Conservation (phyloP, 2,888 invertebrate species). For the Amaurobius ferox region DNA sequence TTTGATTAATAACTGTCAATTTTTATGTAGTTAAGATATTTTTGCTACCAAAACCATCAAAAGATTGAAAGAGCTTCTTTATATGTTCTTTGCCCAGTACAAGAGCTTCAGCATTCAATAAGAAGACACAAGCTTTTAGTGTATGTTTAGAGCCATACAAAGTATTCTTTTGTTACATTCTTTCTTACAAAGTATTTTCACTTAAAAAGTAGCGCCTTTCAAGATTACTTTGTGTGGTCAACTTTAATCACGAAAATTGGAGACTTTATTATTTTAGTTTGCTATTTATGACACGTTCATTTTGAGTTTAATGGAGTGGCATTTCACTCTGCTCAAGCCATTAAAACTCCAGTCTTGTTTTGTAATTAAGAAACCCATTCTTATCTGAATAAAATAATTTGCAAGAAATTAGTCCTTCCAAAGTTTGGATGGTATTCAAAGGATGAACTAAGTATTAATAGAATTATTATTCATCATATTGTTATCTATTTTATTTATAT, state of each 20-base stretch:
- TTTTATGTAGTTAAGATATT: conserved; percentile 71
- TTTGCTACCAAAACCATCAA: conserved; percentile 67
- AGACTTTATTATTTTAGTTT: neutral
- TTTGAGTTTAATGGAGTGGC: neutral
- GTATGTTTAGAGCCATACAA: conserved; percentile 65
- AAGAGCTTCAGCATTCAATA: conserved; percentile 69
- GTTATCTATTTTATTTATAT: no score
- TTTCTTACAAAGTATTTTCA: no score
- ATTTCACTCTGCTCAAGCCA: conserved; percentile 9
- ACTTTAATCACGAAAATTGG: neutral
- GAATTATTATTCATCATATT: no score
- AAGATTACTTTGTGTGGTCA: conserved; percentile 14
- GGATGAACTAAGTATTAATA: no score
- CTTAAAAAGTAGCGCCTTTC: conserved; percentile 20
- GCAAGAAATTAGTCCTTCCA: conserved; percentile 8
- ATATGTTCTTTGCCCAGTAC: conserved; percentile 70
- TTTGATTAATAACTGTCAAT: conserved; percentile 68
- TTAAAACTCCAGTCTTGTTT: neutral
- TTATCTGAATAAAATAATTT: neutral
- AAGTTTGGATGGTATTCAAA: no score
- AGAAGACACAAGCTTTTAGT: conserved; percentile 62
- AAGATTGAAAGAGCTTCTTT: conserved; percentile 69
- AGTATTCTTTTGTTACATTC: conserved; percentile 54
- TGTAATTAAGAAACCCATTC: neutral
- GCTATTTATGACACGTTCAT: neutral